Evolutionary conservation across 2,888 invertebrate genomes (phyloP).

Genomic region (Acrocyrtus sp.): DNA sequence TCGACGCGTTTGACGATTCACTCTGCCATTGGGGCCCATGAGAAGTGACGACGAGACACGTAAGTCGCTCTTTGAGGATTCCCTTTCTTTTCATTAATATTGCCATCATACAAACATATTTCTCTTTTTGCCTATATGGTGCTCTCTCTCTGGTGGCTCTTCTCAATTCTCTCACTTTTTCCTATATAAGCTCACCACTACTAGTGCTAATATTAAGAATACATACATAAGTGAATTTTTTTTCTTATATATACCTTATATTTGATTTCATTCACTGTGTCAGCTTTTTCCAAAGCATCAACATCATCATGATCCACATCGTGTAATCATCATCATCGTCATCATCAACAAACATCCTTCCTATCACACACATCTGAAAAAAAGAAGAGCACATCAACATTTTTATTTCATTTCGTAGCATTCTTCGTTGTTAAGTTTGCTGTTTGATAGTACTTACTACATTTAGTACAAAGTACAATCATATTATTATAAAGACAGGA

Average conservation of each 20-base stretch:
- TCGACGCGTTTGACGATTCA: slow-evolving; percentile 64
- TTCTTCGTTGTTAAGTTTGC: neutral
- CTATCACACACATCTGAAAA: slow-evolving; percentile 30
- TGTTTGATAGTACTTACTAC: neutral
- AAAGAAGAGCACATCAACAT: slow-evolving; percentile 38
- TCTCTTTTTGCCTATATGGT: slow-evolving; percentile 22
- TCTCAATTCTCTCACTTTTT: slow-evolving; percentile 27
- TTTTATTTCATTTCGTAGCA: slow-evolving; percentile 12
- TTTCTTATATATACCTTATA: slow-evolving; percentile 20
- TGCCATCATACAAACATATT: slow-evolving; percentile 39
- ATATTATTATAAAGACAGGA: slow-evolving; percentile 14
- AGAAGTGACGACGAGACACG: slow-evolving; percentile 62
- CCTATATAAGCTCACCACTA: too few relatives aligned
- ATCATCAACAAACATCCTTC: slow-evolving; percentile 38
- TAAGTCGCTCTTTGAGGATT: slow-evolving; percentile 61
- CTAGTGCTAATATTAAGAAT: too few relatives aligned
- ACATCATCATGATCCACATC: slow-evolving; percentile 48
- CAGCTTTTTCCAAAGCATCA: slow-evolving; percentile 51
- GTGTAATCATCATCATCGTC: slow-evolving; percentile 15
- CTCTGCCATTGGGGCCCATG: slow-evolving; percentile 62
- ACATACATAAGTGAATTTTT: too few relatives aligned
- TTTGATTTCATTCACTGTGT: slow-evolving; percentile 51
- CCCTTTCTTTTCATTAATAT: slow-evolving; percentile 53
- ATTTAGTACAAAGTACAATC: slow-evolving; percentile 9
- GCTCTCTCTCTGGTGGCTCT: slow-evolving; percentile 29